phyloP scores from a whole-genome alignment of 2,113 vertebrate species.

The Garra rufa region DNA sequence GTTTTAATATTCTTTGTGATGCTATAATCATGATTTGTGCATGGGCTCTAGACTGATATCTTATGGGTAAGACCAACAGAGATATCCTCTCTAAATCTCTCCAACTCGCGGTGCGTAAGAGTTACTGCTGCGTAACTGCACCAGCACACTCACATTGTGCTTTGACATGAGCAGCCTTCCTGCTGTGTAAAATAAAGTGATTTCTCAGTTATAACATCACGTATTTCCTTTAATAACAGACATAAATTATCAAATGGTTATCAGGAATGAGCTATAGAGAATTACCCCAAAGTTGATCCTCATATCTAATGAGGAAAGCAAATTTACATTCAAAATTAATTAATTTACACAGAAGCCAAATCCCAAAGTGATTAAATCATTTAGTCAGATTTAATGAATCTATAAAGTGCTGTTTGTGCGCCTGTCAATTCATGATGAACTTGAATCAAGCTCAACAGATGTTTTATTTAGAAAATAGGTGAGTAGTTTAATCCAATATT shows the following conservation, averaged over 20 bases:
- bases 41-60: background rate
- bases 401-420: background rate
- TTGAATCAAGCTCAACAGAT: background rate
- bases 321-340: constrained; percentile 1
- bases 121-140: background rate
- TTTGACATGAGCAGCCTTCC: background rate
- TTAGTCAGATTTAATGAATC: constrained; percentile 1
- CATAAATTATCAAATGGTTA: background rate
- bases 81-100: background rate
- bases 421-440: background rate
- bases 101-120: background rate
- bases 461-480: background rate
- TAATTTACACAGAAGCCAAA: background rate
- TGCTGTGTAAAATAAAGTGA: background rate
- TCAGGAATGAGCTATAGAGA: background rate
- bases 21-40: constrained; percentile 30
- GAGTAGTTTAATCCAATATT: background rate
- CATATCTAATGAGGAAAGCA: background rate
- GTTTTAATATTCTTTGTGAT: constrained; percentile 40
- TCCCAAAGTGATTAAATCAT: background rate
- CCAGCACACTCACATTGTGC: background rate
- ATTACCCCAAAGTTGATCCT: background rate
- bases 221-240: background rate
- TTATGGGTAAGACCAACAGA: constrained; percentile 27
- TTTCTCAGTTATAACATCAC: background rate